A percentile compares a stretch with the other conserved stretches of the same genome.
These are phyloP conservation scores for Arge pagana DNA, from an alignment of 2,888 invertebrate species.

Conservation along the genomic window DNA sequence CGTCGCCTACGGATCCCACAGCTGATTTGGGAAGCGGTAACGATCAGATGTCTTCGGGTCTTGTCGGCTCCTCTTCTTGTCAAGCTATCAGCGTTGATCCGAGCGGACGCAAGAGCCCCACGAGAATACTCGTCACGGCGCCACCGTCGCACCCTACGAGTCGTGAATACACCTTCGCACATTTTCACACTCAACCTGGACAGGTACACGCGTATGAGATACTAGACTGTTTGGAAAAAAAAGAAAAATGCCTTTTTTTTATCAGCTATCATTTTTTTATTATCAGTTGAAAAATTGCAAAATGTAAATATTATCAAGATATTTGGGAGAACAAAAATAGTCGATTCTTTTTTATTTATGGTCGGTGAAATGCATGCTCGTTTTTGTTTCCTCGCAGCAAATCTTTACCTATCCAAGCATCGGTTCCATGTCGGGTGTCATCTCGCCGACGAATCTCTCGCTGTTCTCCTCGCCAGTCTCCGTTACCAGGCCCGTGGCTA, in stretches of 20 bases:
- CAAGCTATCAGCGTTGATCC: slow-evolving; percentile 51
- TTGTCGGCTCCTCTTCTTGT: slow-evolving; percentile 55
- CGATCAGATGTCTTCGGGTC: slow-evolving; percentile 45
- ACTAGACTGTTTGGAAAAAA: background rate
- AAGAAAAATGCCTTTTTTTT: slow-evolving; percentile 1
- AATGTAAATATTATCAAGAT: too few relatives aligned
- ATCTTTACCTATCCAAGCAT: slow-evolving; percentile 89
- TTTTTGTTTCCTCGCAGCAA: slow-evolving; percentile 62
- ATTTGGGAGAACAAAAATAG: too few relatives aligned
- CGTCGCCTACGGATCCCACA: slow-evolving; percentile 52
- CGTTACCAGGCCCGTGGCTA: slow-evolving; percentile 72
- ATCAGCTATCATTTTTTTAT: too few relatives aligned
- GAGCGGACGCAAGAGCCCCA: slow-evolving; percentile 52
- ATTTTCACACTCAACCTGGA: slow-evolving; percentile 90
- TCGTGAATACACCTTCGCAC: slow-evolving; percentile 85
- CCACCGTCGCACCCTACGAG: slow-evolving; percentile 62
- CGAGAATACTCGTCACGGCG: slow-evolving; percentile 59
- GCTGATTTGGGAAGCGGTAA: slow-evolving; percentile 51
- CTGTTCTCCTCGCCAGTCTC: slow-evolving; percentile 74
- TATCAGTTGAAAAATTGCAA: too few relatives aligned
- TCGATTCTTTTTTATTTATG: too few relatives aligned
- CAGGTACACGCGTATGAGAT: slow-evolving; percentile 60
- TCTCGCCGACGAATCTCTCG: slow-evolving; percentile 86
- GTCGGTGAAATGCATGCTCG: background rate
- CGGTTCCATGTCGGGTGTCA: slow-evolving; percentile 85